Conservation (phyloP, 1,140 invertebrate species). For the Lucilia cuprina region DNA sequence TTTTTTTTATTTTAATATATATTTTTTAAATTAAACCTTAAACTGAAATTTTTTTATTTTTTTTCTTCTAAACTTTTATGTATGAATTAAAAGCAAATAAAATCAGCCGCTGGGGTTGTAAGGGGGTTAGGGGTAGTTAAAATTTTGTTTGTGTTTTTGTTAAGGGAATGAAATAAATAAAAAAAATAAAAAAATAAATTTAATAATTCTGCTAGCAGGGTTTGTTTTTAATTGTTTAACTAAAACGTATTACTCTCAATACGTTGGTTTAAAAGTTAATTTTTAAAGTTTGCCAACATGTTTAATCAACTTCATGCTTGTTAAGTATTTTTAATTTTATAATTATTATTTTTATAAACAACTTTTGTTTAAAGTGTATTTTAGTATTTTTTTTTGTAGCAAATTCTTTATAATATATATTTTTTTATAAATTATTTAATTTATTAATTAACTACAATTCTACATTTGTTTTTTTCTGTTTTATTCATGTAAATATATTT, state of each 20-base stretch:
- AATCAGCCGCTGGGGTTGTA: neutral
- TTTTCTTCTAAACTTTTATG: neutral
- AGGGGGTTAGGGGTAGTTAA: neutral
- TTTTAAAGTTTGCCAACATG: conserved; percentile 4
- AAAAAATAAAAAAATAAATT: neutral
- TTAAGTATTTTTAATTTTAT: neutral
- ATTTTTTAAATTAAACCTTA: neutral
- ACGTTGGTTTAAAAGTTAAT: neutral
- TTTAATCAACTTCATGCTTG: conserved; percentile 4
- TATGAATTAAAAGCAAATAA: neutral
- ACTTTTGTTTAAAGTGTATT: neutral
- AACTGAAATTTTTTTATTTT: neutral
- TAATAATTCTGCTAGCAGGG: neutral
- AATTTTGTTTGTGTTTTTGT: neutral
- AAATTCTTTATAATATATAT: neutral
- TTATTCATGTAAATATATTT: neutral
- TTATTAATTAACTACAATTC: conserved; percentile 14
- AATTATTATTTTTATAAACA: neutral
- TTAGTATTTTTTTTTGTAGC: neutral
- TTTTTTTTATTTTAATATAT: neutral
- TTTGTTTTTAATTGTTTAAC: neutral
- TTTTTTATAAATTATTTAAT: neutral
- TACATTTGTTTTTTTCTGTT: neutral
- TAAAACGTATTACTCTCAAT: neutral
- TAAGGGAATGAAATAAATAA: neutral